phyloP scores from a whole-genome alignment of 2,888 invertebrate species.

The Diadegma fenestrale region DNA sequence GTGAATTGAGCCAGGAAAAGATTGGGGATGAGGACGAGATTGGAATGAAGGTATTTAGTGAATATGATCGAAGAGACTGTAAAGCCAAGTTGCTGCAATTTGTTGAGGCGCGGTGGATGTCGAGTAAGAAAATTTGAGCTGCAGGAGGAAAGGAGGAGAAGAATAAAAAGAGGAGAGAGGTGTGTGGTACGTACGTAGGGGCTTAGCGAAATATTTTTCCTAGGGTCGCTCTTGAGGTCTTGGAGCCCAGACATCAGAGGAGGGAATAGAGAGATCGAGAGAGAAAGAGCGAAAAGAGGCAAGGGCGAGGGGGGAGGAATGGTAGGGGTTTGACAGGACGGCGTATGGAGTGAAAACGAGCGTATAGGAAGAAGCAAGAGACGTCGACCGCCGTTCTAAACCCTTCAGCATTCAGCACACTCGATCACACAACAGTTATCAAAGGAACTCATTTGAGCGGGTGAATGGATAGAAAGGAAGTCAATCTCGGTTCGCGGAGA shows the following conservation, averaged over 20 bases:
- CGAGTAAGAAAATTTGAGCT: constrained; percentile 34
- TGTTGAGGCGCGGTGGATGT: background rate
- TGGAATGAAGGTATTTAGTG: background rate
- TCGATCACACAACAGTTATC: constrained; percentile 85
- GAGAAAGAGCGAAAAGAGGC: background rate
- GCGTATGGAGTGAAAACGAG: constrained; percentile 57
- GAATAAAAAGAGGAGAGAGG: constrained; percentile 12
- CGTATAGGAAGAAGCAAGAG: constrained; percentile 59
- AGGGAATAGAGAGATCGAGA: constrained; percentile 8
- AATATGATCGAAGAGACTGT: background rate
- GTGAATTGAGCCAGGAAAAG: too few species aligned
- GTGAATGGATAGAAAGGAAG: constrained; percentile 73
- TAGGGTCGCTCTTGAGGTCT: constrained; percentile 36
- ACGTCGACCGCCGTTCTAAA: constrained; percentile 75
- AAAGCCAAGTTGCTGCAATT: constrained; percentile 12
- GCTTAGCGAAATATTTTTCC: constrained; percentile 66
- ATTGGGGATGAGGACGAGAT: background rate
- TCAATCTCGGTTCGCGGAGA: constrained; percentile 84
- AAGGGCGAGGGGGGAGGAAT: background rate
- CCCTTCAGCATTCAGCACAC: constrained; percentile 84
- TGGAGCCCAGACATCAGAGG: constrained; percentile 28
- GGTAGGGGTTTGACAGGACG: constrained; percentile 17
- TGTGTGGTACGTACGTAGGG: constrained; percentile 54
- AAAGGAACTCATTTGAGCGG: constrained; percentile 81
- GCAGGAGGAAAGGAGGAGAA: constrained; percentile 14